These are phyloP conservation scores for Arvicola amphibius DNA, from an alignment of 2,797 vertebrate genomes.

Conservation along the genomic window DNA sequence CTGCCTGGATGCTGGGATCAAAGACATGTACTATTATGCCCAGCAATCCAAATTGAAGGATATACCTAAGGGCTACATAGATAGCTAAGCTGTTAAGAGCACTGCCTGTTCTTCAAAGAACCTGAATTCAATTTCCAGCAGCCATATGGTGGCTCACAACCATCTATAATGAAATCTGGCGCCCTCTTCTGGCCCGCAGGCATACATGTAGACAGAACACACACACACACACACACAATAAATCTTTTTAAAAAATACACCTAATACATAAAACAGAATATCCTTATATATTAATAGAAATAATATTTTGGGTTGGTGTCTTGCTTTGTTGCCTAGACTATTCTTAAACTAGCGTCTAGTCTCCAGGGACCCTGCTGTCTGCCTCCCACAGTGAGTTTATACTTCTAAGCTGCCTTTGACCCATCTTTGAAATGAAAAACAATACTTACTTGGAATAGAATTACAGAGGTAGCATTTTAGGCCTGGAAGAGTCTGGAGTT, in stretches of 20 bases:
- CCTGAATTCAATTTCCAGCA: no score
- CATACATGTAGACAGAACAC: no score
- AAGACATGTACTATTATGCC: background rate
- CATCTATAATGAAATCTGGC: no score
- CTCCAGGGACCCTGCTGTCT: background rate
- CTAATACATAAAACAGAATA: background rate
- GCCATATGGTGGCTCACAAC: no score
- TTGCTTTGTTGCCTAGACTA: background rate
- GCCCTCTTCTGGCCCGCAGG: no score
- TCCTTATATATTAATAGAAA: background rate
- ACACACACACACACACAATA: no score
- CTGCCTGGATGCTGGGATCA: background rate
- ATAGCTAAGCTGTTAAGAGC: no score
- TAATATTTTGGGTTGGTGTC: background rate
- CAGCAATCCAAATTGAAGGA: background rate
- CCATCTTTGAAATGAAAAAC: conserved; percentile 49
- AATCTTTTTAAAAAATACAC: background rate
- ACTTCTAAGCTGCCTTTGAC: conserved; percentile 32
- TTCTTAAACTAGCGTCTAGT: background rate
- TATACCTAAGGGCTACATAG: background rate
- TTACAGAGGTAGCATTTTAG: conserved; percentile 54
- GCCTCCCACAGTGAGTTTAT: background rate
- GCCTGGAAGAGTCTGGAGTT: conserved; percentile 21
- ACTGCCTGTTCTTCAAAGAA: no score
- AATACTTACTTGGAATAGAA: conserved; percentile 47